These are phyloP conservation scores for Habroteleia sp. DNA, from an alignment of 2,888 invertebrate genomes.

Conservation along the genomic window DNA sequence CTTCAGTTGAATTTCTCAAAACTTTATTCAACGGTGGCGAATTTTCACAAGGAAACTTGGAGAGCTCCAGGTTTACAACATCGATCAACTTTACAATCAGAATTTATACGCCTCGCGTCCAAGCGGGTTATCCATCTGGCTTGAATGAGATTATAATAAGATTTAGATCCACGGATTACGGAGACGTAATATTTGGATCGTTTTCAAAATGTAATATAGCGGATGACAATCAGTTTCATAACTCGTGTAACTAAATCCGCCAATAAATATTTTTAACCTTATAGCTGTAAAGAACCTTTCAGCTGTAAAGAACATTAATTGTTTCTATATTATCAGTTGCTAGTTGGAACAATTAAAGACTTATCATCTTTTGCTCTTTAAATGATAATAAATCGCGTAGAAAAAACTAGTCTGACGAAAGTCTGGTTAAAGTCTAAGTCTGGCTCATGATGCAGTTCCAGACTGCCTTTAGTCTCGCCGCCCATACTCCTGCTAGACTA, in stretches of 20 bases:
- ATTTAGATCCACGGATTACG: slow-evolving; percentile 62
- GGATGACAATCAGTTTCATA: slow-evolving; percentile 54
- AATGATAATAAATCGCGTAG: no score
- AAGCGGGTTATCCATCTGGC: slow-evolving; percentile 64
- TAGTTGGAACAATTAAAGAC: no score
- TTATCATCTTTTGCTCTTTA: no score
- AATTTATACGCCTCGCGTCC: slow-evolving; percentile 65
- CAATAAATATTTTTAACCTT: slow-evolving; percentile 19
- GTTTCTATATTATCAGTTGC: no score
- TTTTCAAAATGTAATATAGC: slow-evolving; percentile 49
- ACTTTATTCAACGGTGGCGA: slow-evolving; percentile 53
- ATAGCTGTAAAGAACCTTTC: slow-evolving; percentile 18
- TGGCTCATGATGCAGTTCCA: no score
- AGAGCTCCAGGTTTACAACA: slow-evolving; percentile 59
- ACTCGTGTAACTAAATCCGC: slow-evolving; percentile 30
- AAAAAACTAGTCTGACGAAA: no score
- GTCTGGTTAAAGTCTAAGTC: no score
- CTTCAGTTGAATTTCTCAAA: slow-evolving; percentile 49
- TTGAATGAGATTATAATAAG: slow-evolving; percentile 65
- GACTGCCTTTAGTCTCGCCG: no score
- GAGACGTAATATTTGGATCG: slow-evolving; percentile 56
- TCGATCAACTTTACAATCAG: slow-evolving; percentile 65
- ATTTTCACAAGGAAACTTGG: slow-evolving; percentile 52
- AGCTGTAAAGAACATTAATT: no score
- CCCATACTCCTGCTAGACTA: no score